These are phyloP conservation scores for Palloptera scutellata DNA, from an alignment of 2,888 invertebrate genomes.

Conservation along the genomic window DNA sequence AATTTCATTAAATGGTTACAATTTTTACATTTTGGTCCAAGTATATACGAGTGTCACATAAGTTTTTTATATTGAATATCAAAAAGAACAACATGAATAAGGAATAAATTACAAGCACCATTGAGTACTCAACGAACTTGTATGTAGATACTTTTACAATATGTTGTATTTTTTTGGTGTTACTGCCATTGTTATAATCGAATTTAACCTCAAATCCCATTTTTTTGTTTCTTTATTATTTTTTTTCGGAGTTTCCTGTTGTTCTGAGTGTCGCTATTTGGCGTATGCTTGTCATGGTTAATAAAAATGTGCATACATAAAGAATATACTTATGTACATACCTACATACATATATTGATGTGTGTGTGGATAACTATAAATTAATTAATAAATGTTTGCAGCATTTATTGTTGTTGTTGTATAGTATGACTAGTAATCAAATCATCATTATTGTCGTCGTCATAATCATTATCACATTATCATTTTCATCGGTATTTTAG, in stretches of 20 bases:
- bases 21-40: slow-evolving; percentile 2
- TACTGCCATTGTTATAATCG: slow-evolving; percentile 8
- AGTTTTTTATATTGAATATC: slow-evolving; percentile 6
- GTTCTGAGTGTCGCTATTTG: background rate
- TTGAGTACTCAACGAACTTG: too few relatives aligned
- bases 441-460: too few relatives aligned
- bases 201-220: background rate
- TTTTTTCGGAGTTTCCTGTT: background rate
- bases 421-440: too few relatives aligned
- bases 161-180: slow-evolving; percentile 7
- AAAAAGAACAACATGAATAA: slow-evolving; percentile 10
- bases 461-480: too few relatives aligned
- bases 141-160: too few relatives aligned
- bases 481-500: too few relatives aligned
- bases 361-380: background rate
- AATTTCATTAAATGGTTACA: slow-evolving; percentile 19
- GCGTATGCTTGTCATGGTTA: too few relatives aligned
- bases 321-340: slow-evolving; percentile 2
- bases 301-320: background rate
- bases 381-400: background rate
- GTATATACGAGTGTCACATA: background rate
- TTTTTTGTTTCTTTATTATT: background rate
- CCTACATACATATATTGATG: background rate
- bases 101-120: too few relatives aligned
- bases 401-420: background rate